phyloP scores from a whole-genome alignment of 2,797 vertebrate genomes.

The Telmatherina bonti region DNA sequence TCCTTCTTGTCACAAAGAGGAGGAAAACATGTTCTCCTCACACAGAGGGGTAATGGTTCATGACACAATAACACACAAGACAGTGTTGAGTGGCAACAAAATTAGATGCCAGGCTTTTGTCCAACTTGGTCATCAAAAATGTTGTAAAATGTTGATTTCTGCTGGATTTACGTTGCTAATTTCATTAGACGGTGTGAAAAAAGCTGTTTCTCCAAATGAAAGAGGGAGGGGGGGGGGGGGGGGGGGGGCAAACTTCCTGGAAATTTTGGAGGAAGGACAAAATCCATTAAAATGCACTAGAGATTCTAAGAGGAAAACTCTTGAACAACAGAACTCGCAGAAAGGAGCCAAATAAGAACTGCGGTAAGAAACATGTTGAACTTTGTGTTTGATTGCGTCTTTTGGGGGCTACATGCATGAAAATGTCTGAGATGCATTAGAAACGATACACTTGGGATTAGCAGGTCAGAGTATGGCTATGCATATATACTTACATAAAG shows the following conservation, averaged over 20 bases:
- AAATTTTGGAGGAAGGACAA: constrained; percentile 20
- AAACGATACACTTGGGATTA: constrained; percentile 63
- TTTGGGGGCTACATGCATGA: constrained; percentile 34
- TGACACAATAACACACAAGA: constrained; percentile 71
- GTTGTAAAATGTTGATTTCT: constrained; percentile 13
- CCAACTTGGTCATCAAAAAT: constrained; percentile 27
- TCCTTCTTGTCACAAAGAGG: constrained; percentile 83
- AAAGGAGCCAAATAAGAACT: constrained; percentile 47
- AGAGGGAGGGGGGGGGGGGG: neutral
- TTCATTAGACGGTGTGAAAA: constrained; percentile 22
- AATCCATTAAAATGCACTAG: constrained; percentile 31
- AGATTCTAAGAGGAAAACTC: neutral
- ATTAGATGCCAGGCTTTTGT: constrained; percentile 20
- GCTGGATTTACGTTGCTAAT: constrained; percentile 23
- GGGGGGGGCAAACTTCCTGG: constrained; percentile 23
- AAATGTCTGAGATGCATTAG: constrained; percentile 58
- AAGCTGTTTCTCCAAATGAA: neutral
- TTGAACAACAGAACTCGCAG: constrained; percentile 14
- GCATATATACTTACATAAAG: constrained; percentile 68
- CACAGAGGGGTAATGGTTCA: constrained; percentile 65
- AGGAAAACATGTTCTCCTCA: constrained; percentile 79
- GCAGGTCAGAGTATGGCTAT: constrained; percentile 60
- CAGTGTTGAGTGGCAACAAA: constrained; percentile 46
- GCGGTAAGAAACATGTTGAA: constrained; percentile 34
- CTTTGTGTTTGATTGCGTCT: constrained; percentile 26